Conservation (phyloP, 2,797 vertebrate genomes). For the Sebastes trivittatus region DNA sequence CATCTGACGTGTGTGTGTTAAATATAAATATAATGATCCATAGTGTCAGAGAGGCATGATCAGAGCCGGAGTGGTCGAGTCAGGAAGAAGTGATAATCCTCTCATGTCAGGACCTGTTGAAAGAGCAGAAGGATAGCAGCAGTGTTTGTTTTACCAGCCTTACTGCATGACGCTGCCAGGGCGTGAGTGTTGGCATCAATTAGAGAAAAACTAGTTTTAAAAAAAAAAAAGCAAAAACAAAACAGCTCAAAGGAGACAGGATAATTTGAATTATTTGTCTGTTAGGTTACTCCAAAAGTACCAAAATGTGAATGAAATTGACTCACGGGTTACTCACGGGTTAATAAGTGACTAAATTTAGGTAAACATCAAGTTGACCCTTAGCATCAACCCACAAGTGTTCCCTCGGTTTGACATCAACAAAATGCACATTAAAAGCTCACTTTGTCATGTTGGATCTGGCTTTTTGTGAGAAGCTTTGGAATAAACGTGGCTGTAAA, state of each 20-base stretch:
- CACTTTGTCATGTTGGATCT: background rate
- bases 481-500: background rate
- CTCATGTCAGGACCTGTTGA: conserved; percentile 1
- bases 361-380: conserved; percentile 62
- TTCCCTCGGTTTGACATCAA: background rate
- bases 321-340: background rate
- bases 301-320: background rate
- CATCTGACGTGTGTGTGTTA: background rate
- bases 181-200: background rate
- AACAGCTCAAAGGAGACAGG: background rate
- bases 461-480: background rate
- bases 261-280: background rate
- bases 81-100: background rate
- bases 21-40: background rate
- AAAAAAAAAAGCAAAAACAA: background rate
- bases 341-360: conserved; percentile 79
- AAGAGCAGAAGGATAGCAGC: background rate
- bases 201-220: background rate
- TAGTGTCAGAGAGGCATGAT: background rate
- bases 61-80: background rate
- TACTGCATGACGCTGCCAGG: background rate
- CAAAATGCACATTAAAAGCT: background rate
- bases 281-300: background rate
- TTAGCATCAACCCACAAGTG: conserved; percentile 26
- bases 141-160: background rate